Conservation (phyloP, 1,140 invertebrate genomes). For the Tribolium castaneum region DNA sequence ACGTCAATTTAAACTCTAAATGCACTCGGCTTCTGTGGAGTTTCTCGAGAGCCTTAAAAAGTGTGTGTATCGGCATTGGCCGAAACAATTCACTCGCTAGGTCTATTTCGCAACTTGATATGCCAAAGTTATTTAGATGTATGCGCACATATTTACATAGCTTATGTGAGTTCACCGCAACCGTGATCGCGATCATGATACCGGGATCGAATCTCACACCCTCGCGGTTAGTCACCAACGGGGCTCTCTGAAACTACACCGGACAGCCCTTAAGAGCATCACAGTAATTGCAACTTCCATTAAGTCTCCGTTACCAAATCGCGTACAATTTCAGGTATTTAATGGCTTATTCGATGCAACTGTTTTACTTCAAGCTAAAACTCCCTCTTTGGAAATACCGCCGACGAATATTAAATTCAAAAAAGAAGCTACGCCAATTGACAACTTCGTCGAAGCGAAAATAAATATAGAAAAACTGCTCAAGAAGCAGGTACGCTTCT, state of each 20-base stretch:
- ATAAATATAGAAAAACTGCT: slow-evolving; percentile 51
- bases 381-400: slow-evolving; percentile 72
- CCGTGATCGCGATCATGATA: slow-evolving; percentile 36
- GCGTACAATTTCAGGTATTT: slow-evolving; percentile 51
- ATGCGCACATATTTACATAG: slow-evolving; percentile 52
- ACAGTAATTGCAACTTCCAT: slow-evolving; percentile 27
- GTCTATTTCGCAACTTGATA: slow-evolving; percentile 44
- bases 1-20: slow-evolving; percentile 43
- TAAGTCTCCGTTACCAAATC: slow-evolving; percentile 25
- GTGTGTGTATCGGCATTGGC: background rate
- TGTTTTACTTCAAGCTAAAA: slow-evolving; percentile 67
- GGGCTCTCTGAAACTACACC: slow-evolving; percentile 25
- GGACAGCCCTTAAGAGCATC: slow-evolving; percentile 32
- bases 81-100: slow-evolving; percentile 43
- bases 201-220: slow-evolving; percentile 35
- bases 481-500: slow-evolving; percentile 46
- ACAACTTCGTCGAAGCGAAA: slow-evolving; percentile 51
- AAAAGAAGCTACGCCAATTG: slow-evolving; percentile 62
- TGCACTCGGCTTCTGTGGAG: background rate
- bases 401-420: slow-evolving; percentile 71
- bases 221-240: slow-evolving; percentile 22
- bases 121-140: slow-evolving; percentile 50
- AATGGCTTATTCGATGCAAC: slow-evolving; percentile 44
- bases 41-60: background rate
- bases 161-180: slow-evolving; percentile 43